Base-by-base conservation (phyloP, 2,113 vertebrate species). In the Procavia capensis region DNA sequence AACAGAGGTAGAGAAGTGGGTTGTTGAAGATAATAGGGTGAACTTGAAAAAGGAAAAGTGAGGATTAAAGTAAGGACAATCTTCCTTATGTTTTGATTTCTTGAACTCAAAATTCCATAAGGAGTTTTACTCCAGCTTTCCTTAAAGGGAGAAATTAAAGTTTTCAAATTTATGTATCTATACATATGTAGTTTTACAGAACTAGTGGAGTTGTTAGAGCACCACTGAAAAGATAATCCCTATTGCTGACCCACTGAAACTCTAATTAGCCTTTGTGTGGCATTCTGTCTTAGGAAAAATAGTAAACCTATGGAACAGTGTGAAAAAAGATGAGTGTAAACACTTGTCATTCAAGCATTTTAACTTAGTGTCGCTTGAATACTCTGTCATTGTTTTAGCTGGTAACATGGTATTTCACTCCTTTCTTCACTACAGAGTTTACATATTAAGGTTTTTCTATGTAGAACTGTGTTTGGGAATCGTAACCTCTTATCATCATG, bases 11-110 rank as follows among this genome's bases (percentile, higher is more conserved):
- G 72, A 83, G 85, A 97, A 95, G 95, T 89, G 95, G 94, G 94
- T 76, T 96, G 96, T 95, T 94, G 95, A 96, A 92, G 95, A 96
- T 90, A 95, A 96, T 85, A 94, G 96, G 91, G 88, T 66, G 83
- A 92, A 93, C 88, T 89, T 86, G 96, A 90, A 88, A 91, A 76
- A 22, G 79, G 64, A 3, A 36, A 92, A 34, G 31, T 3, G 50
- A 80, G 79, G 68, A 54, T 75, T 80, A 50, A 78, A 92, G 86
- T 43, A 29, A 75, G 96, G 95, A 43, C 88, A n/a, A 11, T 84
- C 85, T 75, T 66, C 74, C 59, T 90, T 54, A 16, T 34, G 27
- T 24, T n/a, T 78, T 91, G 50, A 88, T 83, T 54, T 80, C 79
- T 75, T 63, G 54, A 76, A n/a, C 43, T 47, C 78, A 10, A 0